Percentiles rank a stretch among this genome's conserved stretches.
phyloP scores from a whole-genome alignment of 53 echinoderm and acorn worm genomes.

The Hippasteria phrygiana region DNA sequence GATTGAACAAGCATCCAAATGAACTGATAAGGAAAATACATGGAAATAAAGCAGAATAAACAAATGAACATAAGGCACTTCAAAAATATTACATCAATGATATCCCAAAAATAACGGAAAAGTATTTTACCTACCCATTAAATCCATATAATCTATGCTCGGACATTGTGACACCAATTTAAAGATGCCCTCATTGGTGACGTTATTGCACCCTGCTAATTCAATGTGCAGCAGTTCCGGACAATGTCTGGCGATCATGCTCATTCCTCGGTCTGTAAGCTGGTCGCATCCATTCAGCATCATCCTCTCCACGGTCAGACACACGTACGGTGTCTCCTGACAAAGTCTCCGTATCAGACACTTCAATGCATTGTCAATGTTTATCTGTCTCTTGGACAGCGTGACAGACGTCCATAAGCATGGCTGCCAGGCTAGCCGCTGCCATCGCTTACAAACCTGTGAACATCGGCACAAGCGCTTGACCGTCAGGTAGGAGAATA shows the following conservation, averaged over 20 bases:
- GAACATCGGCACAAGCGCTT: constrained; percentile 86
- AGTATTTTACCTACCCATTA: constrained; percentile 79
- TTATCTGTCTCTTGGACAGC: constrained; percentile 70
- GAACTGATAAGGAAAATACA: too few relatives aligned
- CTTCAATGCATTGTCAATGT: constrained; percentile 81
- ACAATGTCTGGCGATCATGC: constrained; percentile 78
- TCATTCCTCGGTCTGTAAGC: constrained; percentile 79
- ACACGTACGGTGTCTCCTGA: constrained; percentile 92
- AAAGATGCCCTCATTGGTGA: constrained; percentile 93
- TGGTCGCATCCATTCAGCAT: constrained; percentile 86
- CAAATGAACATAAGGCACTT: too few relatives aligned
- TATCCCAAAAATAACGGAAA: too few relatives aligned
- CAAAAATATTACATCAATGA: too few relatives aligned
- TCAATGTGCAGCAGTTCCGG: constrained; percentile 90
- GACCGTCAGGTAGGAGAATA: constrained; percentile 89
- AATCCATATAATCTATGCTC: constrained; percentile 91
- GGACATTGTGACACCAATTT: constrained; percentile 90
- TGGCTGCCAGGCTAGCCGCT: constrained; percentile 91
- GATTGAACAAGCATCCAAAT: too few relatives aligned
- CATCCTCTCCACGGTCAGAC: constrained; percentile 82
- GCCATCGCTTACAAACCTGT: constrained; percentile 85
- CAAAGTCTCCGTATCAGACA: constrained; percentile 85
- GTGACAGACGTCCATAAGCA: constrained; percentile 82
- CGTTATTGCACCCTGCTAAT: constrained; percentile 83
- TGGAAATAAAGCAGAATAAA: too few relatives aligned